Conservation (phyloP, 2,113 vertebrate species). For the Podarcis raffonei region DNA sequence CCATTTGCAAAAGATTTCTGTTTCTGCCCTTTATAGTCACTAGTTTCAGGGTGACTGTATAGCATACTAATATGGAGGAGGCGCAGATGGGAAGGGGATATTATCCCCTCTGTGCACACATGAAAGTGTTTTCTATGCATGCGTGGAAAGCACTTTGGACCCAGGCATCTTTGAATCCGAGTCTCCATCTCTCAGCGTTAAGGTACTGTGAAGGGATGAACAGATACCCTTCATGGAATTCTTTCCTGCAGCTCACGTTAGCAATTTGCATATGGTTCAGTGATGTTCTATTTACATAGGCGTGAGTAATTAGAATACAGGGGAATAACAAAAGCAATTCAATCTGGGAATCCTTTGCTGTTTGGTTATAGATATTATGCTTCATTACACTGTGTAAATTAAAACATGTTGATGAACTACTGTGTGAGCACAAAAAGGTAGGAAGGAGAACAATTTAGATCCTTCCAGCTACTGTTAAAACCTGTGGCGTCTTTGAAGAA, state of each 20-base stretch:
- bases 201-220: neutral
- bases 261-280: neutral
- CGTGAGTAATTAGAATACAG: rapidly evolving
- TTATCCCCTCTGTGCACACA: neutral
- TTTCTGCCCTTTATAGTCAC: neutral
- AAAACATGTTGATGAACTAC: neutral
- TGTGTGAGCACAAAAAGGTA: neutral
- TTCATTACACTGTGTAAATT: constrained; percentile 39
- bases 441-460: neutral
- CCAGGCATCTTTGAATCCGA: neutral
- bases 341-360: neutral
- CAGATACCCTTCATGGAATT: neutral
- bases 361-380: constrained; percentile 27
- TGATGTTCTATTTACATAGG: neutral
- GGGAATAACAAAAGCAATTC: constrained; percentile 24
- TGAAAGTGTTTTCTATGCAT: neutral
- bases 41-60: neutral
- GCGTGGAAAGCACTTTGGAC: neutral
- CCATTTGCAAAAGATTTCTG: neutral
- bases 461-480: neutral
- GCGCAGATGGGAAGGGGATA: neutral
- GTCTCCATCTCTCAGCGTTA: neutral
- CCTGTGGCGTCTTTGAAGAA: neutral
- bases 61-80: neutral
- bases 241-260: neutral